These are phyloP conservation scores for Seira ritae DNA, from an alignment of 2,888 invertebrate species.

Conservation along the genomic window DNA sequence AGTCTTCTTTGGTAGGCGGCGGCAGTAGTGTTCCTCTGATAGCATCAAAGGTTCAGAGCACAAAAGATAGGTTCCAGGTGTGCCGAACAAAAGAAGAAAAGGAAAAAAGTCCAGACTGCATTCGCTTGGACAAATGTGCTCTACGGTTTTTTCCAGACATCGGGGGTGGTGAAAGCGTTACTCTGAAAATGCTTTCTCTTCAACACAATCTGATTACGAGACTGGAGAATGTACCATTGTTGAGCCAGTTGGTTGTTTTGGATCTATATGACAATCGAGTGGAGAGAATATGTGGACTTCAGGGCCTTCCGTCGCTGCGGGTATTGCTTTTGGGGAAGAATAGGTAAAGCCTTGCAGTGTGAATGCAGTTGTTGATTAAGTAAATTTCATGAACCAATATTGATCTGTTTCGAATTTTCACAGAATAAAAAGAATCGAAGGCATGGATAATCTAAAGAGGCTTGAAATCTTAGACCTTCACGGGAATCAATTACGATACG, in stretches of 20 bases:
- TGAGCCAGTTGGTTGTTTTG: slow-evolving; percentile 90
- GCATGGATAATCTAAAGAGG: slow-evolving; percentile 83
- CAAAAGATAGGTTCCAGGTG: slow-evolving; percentile 78
- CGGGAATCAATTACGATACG: slow-evolving; percentile 89
- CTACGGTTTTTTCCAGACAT: slow-evolving; percentile 69
- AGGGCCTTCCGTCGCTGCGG: slow-evolving; percentile 85
- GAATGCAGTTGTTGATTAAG: not conserved
- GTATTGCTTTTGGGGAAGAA: slow-evolving; percentile 95
- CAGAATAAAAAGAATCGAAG: slow-evolving; percentile 88
- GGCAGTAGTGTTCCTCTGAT: not conserved
- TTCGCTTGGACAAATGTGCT: slow-evolving; percentile 86
- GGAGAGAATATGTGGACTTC: slow-evolving; percentile 88
- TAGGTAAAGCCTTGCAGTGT: slow-evolving; percentile 81
- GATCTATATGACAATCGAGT: slow-evolving; percentile 97
- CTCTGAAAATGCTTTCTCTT: slow-evolving; percentile 83
- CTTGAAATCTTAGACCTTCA: slow-evolving; percentile 95
- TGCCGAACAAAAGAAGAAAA: slow-evolving; percentile 85
- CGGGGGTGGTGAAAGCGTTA: slow-evolving; percentile 59
- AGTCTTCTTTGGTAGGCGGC: not conserved
- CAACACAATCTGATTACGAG: slow-evolving; percentile 93
- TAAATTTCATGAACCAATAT: not conserved
- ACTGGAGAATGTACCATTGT: slow-evolving; percentile 79
- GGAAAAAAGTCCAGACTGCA: slow-evolving; percentile 90
- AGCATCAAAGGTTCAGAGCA: not conserved
- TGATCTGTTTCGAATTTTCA: slow-evolving; percentile 74